Evolutionary conservation across 2,797 vertebrate genomes (phyloP), one percentile per base, ranked within the genome.

Genomic region (Danio jaintianensis): DNA sequence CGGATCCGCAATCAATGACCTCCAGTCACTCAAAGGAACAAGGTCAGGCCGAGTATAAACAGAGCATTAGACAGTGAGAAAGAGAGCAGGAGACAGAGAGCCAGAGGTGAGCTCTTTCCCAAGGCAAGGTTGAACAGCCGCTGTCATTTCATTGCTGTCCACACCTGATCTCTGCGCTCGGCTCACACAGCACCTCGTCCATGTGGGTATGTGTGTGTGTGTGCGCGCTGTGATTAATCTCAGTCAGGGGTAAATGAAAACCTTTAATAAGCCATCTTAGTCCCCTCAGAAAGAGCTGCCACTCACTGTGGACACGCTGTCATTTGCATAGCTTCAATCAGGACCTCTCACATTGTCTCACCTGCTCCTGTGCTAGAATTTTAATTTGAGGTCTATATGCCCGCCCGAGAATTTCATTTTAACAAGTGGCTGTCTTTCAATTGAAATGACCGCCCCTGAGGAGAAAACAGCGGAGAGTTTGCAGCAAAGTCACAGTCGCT

Each of bases 211-310:
- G 48, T 11, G 6, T 76, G 6, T 45, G 56, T 70, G 59, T 42
- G 73, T 53, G 91, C 89, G 90, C 87, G 87, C 83, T 88, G 89
- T 93, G 91, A 93, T 93, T 92, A 90, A 88, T 90, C 89, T 90
- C 86, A 86, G 89, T 89, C 82, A 89, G 92, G 88, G 92, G 92
- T 91, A 92, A 91, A 92, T 92, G 90, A 91, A 93, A 93, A 90
- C 89, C 90, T 92, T 93, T 93, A 93, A 92, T 89, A 85, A 87
- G 87, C 79, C 90, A 85, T 90, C 89, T 84, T 92, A 84, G 84
- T 81, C 82, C 85, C 85, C 43, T 74, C 48, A 53, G 43, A 77
- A 82, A 68, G 63, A 61, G 40, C 75, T 85, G 82, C 68, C 82
- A 78, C 50, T 81, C 83, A 78, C 47, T 22, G 42, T 45, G 63